A percentile compares a stretch with the other conserved stretches of the same genome.
Evolutionary conservation across 37 sponge, comb jelly and placozoan species (phyloP).

Genomic region (Petrosia ficiformis): DNA sequence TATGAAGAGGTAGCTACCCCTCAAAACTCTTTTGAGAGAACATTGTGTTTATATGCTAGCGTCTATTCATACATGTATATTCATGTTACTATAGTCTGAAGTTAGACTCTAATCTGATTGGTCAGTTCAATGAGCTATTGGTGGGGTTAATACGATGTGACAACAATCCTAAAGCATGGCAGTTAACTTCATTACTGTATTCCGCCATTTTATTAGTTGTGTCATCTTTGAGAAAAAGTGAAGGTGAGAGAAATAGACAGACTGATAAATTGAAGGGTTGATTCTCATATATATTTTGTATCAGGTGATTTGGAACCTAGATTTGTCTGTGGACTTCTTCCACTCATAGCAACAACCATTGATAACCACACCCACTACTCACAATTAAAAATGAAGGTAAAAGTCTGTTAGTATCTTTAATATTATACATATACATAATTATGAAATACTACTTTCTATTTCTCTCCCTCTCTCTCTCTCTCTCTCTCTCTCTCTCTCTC

Average conservation of each 20-base stretch:
- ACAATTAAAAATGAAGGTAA: not conserved
- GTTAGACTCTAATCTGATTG: not conserved
- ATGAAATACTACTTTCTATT: too few relatives aligned
- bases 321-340: not conserved
- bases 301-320: not conserved
- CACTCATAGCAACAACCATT: not conserved
- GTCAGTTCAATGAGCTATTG: not conserved
- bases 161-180: not conserved
- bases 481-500: too few relatives aligned
- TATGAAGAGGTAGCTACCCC: too few relatives aligned
- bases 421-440: too few relatives aligned
- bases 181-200: not conserved
- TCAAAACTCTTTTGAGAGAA: too few relatives aligned
- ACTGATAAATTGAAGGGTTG: too few relatives aligned
- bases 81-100: not conserved
- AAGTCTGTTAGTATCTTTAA: too few relatives aligned
- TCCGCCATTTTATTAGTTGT: not conserved
- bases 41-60: too few relatives aligned
- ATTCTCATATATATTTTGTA: not conserved
- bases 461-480: too few relatives aligned
- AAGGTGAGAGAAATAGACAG: not conserved
- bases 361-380: not conserved
- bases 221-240: not conserved
- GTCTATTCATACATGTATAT: too few relatives aligned
- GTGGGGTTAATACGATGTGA: not conserved